A percentile compares a stretch with the other conserved stretches of the same genome.
phyloP scores from a whole-genome alignment of 2,797 vertebrate species.

The Dendrocincla fuliginosa region DNA sequence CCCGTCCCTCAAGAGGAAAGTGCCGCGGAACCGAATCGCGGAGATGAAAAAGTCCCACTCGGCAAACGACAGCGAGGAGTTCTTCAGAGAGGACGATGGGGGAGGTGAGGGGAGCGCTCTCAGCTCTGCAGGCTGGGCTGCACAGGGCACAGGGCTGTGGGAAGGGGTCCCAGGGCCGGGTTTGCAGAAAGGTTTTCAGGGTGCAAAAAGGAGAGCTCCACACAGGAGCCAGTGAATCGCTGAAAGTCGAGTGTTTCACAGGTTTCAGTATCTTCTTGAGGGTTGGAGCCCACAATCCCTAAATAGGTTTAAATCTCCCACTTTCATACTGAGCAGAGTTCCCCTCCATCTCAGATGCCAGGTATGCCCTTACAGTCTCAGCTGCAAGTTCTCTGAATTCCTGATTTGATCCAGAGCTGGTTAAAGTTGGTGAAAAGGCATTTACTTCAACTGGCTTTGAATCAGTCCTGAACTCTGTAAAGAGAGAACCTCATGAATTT shows the following conservation, averaged over 20 bases:
- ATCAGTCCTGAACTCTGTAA: background rate
- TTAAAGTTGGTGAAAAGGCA: background rate
- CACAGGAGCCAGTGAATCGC: background rate
- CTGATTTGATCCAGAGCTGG: background rate
- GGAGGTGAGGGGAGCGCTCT: slow-evolving; percentile 74
- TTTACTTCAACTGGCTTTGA: background rate
- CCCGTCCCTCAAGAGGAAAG: slow-evolving; percentile 91
- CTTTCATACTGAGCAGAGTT: background rate
- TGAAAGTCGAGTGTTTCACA: background rate
- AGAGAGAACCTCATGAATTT: background rate
- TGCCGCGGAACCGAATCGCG: slow-evolving; percentile 87
- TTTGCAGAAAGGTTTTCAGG: background rate
- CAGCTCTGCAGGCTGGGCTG: background rate
- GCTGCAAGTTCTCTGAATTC: background rate
- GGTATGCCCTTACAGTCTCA: background rate
- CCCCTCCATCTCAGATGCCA: background rate
- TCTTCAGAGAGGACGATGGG: slow-evolving; percentile 90
- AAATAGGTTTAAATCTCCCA: background rate
- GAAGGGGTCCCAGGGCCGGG: background rate
- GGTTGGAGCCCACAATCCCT: background rate
- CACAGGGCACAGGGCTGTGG: too few species aligned
- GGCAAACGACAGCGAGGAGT: slow-evolving; percentile 97
- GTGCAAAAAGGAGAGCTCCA: background rate
- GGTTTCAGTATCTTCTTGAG: background rate
- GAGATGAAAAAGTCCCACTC: slow-evolving; percentile 99